phyloP scores from a whole-genome alignment of 2,888 invertebrate species.

The Philhelius pedissequus region DNA sequence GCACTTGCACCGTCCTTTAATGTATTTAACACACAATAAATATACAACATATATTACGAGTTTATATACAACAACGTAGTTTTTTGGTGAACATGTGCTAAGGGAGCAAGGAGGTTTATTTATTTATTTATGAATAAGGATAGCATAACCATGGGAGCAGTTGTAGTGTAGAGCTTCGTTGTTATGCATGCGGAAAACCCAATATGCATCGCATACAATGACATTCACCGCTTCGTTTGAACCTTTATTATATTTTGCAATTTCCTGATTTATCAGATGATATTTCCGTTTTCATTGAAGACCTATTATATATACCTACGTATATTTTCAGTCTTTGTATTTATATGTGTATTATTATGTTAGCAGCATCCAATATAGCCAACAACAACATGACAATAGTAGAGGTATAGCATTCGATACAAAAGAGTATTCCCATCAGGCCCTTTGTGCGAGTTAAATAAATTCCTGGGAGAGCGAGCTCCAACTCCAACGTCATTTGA shows the following conservation, averaged over 20 bases:
- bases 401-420: background rate
- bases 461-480: conserved; percentile 7
- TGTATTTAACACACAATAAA: too few species aligned
- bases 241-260: conserved; percentile 76
- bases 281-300: conserved; percentile 74
- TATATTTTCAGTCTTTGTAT: background rate
- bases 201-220: conserved; percentile 32
- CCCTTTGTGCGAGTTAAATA: conserved; percentile 34
- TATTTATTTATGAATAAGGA: conserved; percentile 31
- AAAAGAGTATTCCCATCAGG: background rate
- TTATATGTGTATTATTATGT: background rate
- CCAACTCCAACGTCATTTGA: conserved; percentile 15
- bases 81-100: background rate
- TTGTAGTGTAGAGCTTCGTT: background rate
- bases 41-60: too few species aligned
- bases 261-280: conserved; percentile 76
- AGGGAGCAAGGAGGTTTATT: conserved; percentile 12
- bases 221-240: conserved; percentile 24
- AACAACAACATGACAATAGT: background rate
- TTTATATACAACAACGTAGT: background rate
- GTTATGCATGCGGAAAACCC: conserved; percentile 12
- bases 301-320: background rate
- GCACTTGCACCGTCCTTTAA: background rate
- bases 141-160: background rate
- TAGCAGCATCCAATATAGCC: background rate